phyloP scores from a whole-genome alignment of 2,113 vertebrate genomes.

The Astur gentilis region DNA sequence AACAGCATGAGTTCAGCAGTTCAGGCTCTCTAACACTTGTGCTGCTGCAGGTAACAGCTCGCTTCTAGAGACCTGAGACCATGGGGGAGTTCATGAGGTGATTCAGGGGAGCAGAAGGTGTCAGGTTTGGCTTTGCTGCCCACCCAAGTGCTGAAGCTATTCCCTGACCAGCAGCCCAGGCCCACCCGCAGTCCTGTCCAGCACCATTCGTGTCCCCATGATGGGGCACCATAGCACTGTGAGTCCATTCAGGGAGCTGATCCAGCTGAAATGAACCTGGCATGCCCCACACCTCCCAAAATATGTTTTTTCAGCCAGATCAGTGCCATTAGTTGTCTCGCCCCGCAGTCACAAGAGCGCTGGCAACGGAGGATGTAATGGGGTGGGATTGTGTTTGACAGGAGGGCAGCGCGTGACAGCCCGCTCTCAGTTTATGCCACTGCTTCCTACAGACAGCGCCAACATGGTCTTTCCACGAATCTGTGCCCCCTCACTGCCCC shows the following conservation, averaged over 20 bases:
- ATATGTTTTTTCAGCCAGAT: background rate
- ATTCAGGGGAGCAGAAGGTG: background rate
- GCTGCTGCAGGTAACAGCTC: background rate
- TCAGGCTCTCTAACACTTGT: background rate
- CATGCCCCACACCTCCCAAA: rapidly evolving
- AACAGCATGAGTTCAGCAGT: background rate
- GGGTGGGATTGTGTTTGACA: background rate
- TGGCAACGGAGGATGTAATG: background rate
- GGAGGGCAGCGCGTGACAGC: background rate
- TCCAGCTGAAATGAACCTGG: background rate
- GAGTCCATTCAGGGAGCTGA: background rate
- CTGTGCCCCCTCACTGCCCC: background rate
- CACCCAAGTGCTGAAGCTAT: background rate
- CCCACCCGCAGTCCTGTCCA: background rate
- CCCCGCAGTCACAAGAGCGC: background rate
- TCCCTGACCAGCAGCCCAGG: background rate
- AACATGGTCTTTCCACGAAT: rapidly evolving
- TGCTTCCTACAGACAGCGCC: background rate
- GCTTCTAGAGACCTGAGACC: background rate
- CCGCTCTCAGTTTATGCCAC: background rate
- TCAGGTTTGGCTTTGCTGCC: background rate
- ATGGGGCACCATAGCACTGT: rapidly evolving
- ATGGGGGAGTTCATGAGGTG: background rate
- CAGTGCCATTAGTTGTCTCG: background rate
- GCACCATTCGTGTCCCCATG: rapidly evolving